These are phyloP conservation scores for Drosophila orosa DNA, from an alignment of 1,140 invertebrate species.

Conservation along the genomic window DNA sequence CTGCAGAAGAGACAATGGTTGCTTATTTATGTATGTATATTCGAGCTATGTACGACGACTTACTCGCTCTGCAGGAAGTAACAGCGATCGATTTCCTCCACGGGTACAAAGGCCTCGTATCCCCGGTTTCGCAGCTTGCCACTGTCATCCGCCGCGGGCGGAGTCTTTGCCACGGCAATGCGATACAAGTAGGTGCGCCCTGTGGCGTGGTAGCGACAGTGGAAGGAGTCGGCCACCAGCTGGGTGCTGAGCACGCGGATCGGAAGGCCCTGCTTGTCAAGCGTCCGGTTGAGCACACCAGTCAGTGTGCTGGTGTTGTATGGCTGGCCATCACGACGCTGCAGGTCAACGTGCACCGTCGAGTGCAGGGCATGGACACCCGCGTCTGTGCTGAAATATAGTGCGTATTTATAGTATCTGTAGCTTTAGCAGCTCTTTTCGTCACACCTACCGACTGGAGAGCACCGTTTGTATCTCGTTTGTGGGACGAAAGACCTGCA, in stretches of 20 bases:
- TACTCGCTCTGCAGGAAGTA: constrained; percentile 71
- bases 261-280: constrained; percentile 85
- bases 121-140: constrained; percentile 49
- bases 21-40: background rate
- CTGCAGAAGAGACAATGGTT: constrained; percentile 82
- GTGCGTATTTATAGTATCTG: background rate
- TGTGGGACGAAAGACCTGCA: constrained; percentile 84
- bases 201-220: constrained; percentile 86
- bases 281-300: constrained; percentile 86
- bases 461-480: constrained; percentile 85
- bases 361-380: constrained; percentile 89
- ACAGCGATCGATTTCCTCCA: constrained; percentile 77
- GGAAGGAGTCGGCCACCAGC: constrained; percentile 86
- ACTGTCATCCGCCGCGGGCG: background rate
- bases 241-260: constrained; percentile 86
- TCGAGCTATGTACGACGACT: background rate
- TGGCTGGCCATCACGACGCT: constrained; percentile 82
- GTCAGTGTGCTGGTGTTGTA: constrained; percentile 85
- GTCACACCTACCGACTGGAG: constrained; percentile 87
- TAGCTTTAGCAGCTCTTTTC: constrained; percentile 1
- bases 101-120: constrained; percentile 61
- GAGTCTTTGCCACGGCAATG: constrained; percentile 84
- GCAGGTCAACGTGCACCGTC: constrained; percentile 88
- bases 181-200: constrained; percentile 89
- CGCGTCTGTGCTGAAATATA: constrained; percentile 87